Conservation (phyloP, 2,888 invertebrate species). For the Dolomedes plantarius region DNA sequence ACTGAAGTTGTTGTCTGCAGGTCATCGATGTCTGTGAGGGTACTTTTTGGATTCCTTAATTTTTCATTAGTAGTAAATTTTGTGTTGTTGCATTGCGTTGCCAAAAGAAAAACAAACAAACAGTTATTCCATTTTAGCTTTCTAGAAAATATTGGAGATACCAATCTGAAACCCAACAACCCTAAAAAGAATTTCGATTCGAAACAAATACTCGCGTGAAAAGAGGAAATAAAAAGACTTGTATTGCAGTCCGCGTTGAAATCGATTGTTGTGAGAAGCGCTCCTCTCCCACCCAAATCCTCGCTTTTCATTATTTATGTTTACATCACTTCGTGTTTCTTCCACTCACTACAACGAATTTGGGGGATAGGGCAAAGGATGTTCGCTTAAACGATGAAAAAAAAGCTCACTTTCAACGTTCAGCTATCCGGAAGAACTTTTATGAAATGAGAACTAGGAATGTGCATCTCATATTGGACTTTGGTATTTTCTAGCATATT, state of each 20-base stretch:
- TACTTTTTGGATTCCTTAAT: too few species aligned
- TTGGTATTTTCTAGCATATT: too few species aligned
- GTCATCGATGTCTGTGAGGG: too few species aligned
- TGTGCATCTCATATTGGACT: too few species aligned
- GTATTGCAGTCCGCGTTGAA: not conserved
- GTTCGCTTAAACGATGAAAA: not conserved
- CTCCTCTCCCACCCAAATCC: slow-evolving; percentile 7
- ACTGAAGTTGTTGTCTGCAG: too few species aligned
- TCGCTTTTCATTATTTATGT: slow-evolving; percentile 34
- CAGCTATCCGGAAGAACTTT: too few species aligned
- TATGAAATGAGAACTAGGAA: too few species aligned
- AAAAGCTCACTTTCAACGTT: too few species aligned
- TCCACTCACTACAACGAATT: slow-evolving; percentile 1
- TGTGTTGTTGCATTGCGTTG: too few species aligned
- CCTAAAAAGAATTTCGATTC: not conserved
- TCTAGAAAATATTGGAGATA: not conserved
- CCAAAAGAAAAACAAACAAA: too few species aligned
- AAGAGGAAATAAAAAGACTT: not conserved
- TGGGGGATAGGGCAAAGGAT: not conserved
- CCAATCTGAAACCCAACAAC: not conserved
- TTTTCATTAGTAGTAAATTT: too few species aligned
- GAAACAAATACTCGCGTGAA: not conserved
- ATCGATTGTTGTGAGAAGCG: slow-evolving; percentile 24
- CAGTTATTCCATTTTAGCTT: not conserved
- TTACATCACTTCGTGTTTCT: slow-evolving; percentile 17